Base-by-base conservation (phyloP, 2,113 vertebrate genomes). In the Heterocephalus glaber region DNA sequence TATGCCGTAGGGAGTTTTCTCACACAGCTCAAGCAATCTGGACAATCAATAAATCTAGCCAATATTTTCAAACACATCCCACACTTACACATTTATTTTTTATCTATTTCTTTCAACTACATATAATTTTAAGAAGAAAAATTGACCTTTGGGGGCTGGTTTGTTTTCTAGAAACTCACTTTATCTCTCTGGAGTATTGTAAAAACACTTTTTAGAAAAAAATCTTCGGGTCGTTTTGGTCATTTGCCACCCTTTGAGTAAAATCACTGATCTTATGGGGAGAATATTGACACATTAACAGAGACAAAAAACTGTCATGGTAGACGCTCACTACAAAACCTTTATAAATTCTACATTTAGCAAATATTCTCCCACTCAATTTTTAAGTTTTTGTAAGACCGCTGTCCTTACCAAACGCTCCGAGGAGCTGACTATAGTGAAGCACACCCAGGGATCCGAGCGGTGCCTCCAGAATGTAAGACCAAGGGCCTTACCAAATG, bases 151-250 rank as follows among this genome's bases (percentile, higher is more conserved):
- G 85, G 44, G 61, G 16, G 83, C 77, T 80, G 28, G 16, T 91
- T 96, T 95, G 79, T 79, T 94, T 91, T 93, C 80, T 70, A 95
- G 66, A 47, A 95, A 86, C 24, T 83, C 56, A 47, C 49, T 72
- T 72, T 90, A 80, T 68, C 44, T 92, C 61, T 63, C 0, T 41
- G 49, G 44, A 35, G 28, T n/a, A 90, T 52, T 74, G 0, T 61
- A 80, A 86, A 86, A 89, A 58, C 28, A 92, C 12, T 77, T 56
- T 52, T 93, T 81, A 38, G 83, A 28, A 20, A n/a, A 91, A 84
- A 90, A 56, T 56, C 80, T 94, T 83, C 89, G 92, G 58, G 11
- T n/a, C 44, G 47, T 79, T 66, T n/a, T 80, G 89, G 83, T 60
- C 30, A 86, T 95, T 83, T 91, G 61, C 24, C 10, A 93, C 12